Base-by-base conservation (phyloP, 2,888 invertebrate species). In the Drosophila prostipennis region DNA sequence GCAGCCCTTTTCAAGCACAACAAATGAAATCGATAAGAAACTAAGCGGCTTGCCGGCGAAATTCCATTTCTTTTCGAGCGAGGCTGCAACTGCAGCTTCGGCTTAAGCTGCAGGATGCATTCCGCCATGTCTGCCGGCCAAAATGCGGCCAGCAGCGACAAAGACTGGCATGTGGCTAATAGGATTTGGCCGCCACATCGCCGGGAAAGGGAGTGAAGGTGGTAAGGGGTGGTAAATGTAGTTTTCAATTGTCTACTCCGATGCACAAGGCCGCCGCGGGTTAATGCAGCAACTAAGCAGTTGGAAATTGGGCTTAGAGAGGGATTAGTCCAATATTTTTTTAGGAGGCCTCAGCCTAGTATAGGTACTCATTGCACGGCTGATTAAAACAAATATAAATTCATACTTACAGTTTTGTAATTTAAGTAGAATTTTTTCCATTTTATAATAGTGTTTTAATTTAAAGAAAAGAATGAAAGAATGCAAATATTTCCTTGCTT, bases 141-240 rank as follows among this genome's bases (percentile, higher is more conserved):
- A 83, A 76, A 73, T 67, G 76, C 61, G 72, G 63, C 68, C 72
- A 56, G 32, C 43, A 56, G 45, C 51, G 45, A 64, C 60, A 64
- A 63, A 78, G 78, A 82, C 72, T 79, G 81, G 75, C 84, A 81
- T 78, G 78, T 80, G 73, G 81, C 84, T 83, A 84, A 83, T 83
- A 80, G 83, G 83, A 83, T 83, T 84, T 83, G 67, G 63, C 74
- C 57, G 72, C 65, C 63, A 23, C 57, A 64, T 57, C 29, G 61
- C 32, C 46, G 48, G 71, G 70, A 78, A 60, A 71, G 29, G 42
- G 19, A 5, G 4, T 10, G 5, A 34, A 34, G 34, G 34, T 73
- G 71, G n/a, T n/a, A n/a, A n/a, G n/a, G n/a, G 68, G 16, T 16
- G 51, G 64, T 26, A 42, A 63, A 63, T 63, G 64, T 49, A 39